Percentiles rank a stretch among this genome's conserved stretches.
phyloP scores from a whole-genome alignment of 2,113 vertebrate species.

The Sus scrofa region T2T-Sscrofa CM000827.6:100110001-100110500 shows the following conservation, averaged over 20 bases:
- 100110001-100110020: neutral
- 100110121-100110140: neutral
- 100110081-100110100: neutral
- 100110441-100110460: neutral
- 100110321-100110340: neutral
- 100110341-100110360: neutral
- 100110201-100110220: neutral
- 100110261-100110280: slow-evolving; percentile 10
- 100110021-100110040: neutral
- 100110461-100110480: neutral
- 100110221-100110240: neutral
- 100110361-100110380: neutral
- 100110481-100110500: neutral
- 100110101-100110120: neutral
- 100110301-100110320: neutral
- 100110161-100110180: neutral
- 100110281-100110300: neutral
- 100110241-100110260: neutral
- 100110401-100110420: neutral
- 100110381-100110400: neutral
- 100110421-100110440: neutral
- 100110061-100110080: neutral
- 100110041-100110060: neutral
- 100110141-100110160: neutral
- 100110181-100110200: neutral